Conservation (phyloP, 2,888 invertebrate genomes). For the Hylaea fasciaria region DNA sequence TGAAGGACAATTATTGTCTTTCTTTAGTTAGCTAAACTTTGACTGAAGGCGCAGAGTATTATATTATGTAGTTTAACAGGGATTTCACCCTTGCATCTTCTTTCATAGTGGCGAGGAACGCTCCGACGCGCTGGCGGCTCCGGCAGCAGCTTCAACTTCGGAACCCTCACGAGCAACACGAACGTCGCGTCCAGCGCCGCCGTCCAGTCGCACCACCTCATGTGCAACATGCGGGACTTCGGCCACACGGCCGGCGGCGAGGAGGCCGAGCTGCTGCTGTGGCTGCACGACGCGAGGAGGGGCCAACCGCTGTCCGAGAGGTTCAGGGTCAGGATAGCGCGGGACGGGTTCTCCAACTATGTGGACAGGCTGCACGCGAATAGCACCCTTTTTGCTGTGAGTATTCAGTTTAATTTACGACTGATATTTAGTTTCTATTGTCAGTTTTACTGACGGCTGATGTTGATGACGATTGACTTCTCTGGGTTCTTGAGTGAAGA, state of each 20-base stretch:
- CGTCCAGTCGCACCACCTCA: slow-evolving; percentile 85
- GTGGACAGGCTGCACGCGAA: slow-evolving; percentile 94
- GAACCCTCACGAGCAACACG: slow-evolving; percentile 68
- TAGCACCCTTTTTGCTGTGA: slow-evolving; percentile 94
- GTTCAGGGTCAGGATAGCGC: slow-evolving; percentile 94
- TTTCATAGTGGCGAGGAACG: slow-evolving; percentile 76
- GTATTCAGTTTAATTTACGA: slow-evolving; percentile 41
- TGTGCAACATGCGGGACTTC: slow-evolving; percentile 93
- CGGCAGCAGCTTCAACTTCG: slow-evolving; percentile 78
- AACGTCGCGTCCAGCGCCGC: slow-evolving; percentile 53
- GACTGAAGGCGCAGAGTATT: no score
- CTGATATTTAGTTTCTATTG: neutral
- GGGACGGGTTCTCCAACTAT: slow-evolving; percentile 95
- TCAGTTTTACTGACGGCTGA: neutral
- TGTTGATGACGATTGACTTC: neutral
- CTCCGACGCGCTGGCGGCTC: slow-evolving; percentile 77
- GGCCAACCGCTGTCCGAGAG: slow-evolving; percentile 94
- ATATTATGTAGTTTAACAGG: no score
- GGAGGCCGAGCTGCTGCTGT: slow-evolving; percentile 95
- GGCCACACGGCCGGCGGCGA: slow-evolving; percentile 95
- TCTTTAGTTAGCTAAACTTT: no score
- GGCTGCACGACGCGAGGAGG: slow-evolving; percentile 92
- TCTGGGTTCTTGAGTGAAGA: neutral
- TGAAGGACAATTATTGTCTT: no score
- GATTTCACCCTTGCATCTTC: no score